These are phyloP conservation scores for Calliphora vomitoria DNA, from an alignment of 2,888 invertebrate species.

Conservation along the genomic window DNA sequence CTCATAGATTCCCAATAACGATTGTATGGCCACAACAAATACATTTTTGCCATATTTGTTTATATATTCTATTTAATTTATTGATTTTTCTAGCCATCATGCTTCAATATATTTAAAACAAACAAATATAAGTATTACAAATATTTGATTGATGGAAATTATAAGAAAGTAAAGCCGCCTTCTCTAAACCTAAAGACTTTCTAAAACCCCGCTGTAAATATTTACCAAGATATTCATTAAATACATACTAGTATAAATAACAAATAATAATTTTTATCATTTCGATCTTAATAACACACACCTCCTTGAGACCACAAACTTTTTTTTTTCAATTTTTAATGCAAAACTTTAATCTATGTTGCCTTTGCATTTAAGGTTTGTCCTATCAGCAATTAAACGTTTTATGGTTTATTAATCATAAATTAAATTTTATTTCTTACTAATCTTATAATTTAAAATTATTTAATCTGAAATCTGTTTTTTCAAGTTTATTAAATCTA, in stretches of 20 bases:
- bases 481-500: constrained; percentile 54
- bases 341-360: neutral
- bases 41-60: constrained; percentile 35
- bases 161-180: constrained; percentile 45
- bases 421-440: neutral
- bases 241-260: neutral
- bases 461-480: constrained; percentile 65
- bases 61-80: constrained; percentile 47
- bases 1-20: constrained; percentile 17
- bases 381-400: neutral
- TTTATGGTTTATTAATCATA: constrained; percentile 12
- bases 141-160: constrained; percentile 39
- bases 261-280: neutral
- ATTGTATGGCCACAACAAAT: constrained; percentile 36
- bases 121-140: constrained; percentile 20
- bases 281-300: neutral
- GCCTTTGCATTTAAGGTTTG: neutral
- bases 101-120: constrained; percentile 9
- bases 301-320: neutral
- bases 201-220: constrained; percentile 32
- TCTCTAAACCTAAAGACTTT: constrained; percentile 23
- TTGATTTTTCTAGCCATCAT: constrained; percentile 18
- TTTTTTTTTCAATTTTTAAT: neutral
- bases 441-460: constrained; percentile 34
- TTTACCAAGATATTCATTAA: constrained; percentile 27